phyloP scores from a whole-genome alignment of 2,888 invertebrate genomes.

The Netelia melanura region DNA sequence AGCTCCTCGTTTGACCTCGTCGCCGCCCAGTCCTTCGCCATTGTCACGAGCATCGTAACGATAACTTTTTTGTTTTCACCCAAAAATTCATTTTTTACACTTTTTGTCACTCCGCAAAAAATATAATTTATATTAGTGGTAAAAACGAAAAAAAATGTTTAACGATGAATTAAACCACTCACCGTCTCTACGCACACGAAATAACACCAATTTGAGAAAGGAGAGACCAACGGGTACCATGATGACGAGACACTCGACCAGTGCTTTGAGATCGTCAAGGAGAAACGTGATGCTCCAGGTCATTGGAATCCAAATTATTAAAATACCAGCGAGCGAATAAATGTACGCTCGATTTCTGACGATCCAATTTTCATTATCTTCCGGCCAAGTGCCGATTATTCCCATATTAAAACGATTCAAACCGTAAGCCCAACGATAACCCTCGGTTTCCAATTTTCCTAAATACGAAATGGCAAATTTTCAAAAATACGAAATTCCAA shows the following conservation, averaged over 20 bases:
- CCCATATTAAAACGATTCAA: constrained; percentile 72
- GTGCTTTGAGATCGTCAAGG: constrained; percentile 33
- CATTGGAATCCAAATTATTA: constrained; percentile 45
- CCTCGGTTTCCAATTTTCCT: not conserved
- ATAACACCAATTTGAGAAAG: constrained; percentile 5
- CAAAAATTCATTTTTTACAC: not conserved
- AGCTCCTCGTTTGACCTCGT: constrained; percentile 42
- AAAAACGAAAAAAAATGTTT: not conserved
- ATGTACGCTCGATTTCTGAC: constrained; percentile 33
- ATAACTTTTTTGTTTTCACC: constrained; percentile 7
- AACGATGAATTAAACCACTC: not conserved
- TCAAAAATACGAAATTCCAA: not conserved
- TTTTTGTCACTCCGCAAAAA: not conserved
- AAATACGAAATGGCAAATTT: not conserved
- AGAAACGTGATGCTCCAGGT: constrained; percentile 35
- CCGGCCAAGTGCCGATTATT: constrained; percentile 75
- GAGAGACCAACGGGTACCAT: constrained; percentile 52
- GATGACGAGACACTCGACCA: constrained; percentile 71
- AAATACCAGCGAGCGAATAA: constrained; percentile 13
- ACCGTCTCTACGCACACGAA: constrained; percentile 22
- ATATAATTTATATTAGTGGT: not conserved
- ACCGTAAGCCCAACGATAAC: constrained; percentile 64
- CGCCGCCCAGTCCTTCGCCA: constrained; percentile 57
- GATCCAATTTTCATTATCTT: constrained; percentile 47
- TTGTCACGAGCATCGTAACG: constrained; percentile 36